Base-by-base conservation (phyloP, 2,797 vertebrate genomes). In the Argya squamiceps region DNA sequence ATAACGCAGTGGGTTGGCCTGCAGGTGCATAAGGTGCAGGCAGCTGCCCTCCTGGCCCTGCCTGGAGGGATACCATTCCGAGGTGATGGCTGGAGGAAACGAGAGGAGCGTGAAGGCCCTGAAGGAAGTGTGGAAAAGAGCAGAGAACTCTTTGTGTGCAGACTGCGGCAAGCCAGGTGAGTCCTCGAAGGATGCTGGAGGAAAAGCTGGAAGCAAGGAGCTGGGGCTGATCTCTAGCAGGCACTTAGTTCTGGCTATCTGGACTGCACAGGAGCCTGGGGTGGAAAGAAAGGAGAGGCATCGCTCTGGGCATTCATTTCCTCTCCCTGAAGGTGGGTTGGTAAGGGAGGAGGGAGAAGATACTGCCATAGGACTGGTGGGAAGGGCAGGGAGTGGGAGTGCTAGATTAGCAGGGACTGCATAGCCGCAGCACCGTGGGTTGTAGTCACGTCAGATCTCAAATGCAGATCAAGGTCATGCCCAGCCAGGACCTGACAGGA, bases 151-250 rank as follows among this genome's bases (percentile, higher is more conserved):
- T 39, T 55, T 90, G 16, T 98, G 98, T 0, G 97, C 96, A 3
- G 97, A 97, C 77, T 97, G 97, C 0, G 89, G 93, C 55, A 93
- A 96, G 75, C 93, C 97, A 39, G 97, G 97, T 97, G 94, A 96
- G 96, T 95, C 41, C 29, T 10, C 0, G 0, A 78, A 59, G 50
- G 47, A 75, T 79, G 74, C 67, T 67, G 52, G 75, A 89, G 47
- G 44, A 84, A 53, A 26, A 55, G 15, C 10, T 30, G 24, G 73
- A 67, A 52, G 77, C 14, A 49, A 39, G 65, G 59, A 82, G 23
- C 12, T 30, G 60, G 36, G n/a, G 14, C 29, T 70, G 60, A 37
- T 60, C 20, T 50, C 32, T 44, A 53, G 71, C 12, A 37, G 47
- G 6, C 23, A 4, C 53, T 69, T 53, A 30, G 20, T 50, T 69